Percentiles rank a stretch among this genome's conserved stretches.
Conservation (phyloP, 37 sponge, comb jelly and placozoan genomes). For the Ephydatia muelleri region DNA sequence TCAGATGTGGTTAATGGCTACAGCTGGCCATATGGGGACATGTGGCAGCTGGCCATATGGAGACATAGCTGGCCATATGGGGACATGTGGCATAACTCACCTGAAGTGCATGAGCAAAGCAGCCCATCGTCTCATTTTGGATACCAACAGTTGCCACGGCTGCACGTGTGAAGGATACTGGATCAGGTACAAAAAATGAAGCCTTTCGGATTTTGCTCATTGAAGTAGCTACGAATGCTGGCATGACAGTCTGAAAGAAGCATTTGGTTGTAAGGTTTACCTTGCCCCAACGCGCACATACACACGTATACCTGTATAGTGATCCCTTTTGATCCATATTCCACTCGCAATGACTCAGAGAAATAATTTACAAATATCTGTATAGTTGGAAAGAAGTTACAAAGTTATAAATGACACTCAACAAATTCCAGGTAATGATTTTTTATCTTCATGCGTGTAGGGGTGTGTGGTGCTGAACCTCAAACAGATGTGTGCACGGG, state of each 20-base stretch:
- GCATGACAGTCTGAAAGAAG: conserved; percentile 19
- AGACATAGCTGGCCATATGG: not conserved
- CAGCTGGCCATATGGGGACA: too few relatives aligned
- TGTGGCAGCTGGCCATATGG: not conserved
- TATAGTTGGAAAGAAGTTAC: not conserved
- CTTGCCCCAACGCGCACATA: not conserved
- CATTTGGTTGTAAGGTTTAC: too few relatives aligned
- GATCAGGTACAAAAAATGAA: conserved; percentile 10
- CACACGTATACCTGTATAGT: conserved; percentile 35
- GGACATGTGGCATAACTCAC: not conserved
- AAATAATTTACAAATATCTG: conserved; percentile 24
- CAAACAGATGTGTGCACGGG: too few relatives aligned
- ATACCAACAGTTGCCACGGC: conserved; percentile 55
- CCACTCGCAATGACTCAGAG: conserved; percentile 6
- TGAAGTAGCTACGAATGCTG: conserved; percentile 25
- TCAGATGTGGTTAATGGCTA: not conserved
- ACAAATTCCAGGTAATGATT: too few relatives aligned
- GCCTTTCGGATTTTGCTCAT: conserved; percentile 3
- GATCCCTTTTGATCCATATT: conserved; percentile 21
- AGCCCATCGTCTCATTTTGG: conserved; percentile 21
- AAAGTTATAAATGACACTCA: not conserved
- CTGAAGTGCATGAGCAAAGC: conserved; percentile 32
- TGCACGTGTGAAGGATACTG: conserved; percentile 9
- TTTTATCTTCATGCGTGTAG: too few relatives aligned
- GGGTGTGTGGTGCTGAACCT: too few relatives aligned